phyloP scores from a whole-genome alignment of 2,888 invertebrate genomes.

The Fragum sueziense region DNA sequence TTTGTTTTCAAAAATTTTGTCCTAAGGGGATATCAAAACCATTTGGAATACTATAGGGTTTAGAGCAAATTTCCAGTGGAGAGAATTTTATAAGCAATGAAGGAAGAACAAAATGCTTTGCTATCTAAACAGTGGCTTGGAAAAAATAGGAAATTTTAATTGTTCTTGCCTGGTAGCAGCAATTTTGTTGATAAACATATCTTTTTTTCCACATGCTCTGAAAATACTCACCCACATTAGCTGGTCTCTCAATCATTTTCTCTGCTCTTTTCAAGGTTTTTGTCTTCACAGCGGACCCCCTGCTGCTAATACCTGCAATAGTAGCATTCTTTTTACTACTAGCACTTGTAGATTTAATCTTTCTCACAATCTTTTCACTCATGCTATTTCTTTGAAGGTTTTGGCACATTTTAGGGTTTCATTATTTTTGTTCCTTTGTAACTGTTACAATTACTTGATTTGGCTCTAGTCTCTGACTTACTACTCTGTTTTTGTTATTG shows the following conservation, averaged over 20 bases:
- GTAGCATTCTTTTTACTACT: background rate
- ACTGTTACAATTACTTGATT: background rate
- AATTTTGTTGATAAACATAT: too few relatives aligned
- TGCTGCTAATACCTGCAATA: background rate
- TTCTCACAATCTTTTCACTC: background rate
- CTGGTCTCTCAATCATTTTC: background rate
- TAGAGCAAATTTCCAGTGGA: too few relatives aligned
- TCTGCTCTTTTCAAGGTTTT: background rate
- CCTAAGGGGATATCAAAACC: too few relatives aligned
- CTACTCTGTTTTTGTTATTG: background rate
- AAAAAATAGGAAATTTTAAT: too few relatives aligned
- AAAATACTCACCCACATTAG: conserved; percentile 24
- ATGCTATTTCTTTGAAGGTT: background rate
- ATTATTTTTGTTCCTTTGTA: background rate
- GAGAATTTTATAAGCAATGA: too few relatives aligned
- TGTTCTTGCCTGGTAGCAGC: too few relatives aligned
- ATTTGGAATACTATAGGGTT: too few relatives aligned
- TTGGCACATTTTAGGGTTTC: background rate
- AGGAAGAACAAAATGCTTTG: too few relatives aligned
- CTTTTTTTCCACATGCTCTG: too few relatives aligned
- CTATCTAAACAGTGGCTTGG: too few relatives aligned
- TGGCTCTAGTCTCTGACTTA: background rate
- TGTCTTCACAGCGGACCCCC: background rate
- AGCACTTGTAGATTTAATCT: background rate
- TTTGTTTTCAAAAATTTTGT: too few relatives aligned